These are phyloP conservation scores for Pseudotriccus pelzelni DNA, from an alignment of 2,797 vertebrate species.

Conservation along the genomic window DNA sequence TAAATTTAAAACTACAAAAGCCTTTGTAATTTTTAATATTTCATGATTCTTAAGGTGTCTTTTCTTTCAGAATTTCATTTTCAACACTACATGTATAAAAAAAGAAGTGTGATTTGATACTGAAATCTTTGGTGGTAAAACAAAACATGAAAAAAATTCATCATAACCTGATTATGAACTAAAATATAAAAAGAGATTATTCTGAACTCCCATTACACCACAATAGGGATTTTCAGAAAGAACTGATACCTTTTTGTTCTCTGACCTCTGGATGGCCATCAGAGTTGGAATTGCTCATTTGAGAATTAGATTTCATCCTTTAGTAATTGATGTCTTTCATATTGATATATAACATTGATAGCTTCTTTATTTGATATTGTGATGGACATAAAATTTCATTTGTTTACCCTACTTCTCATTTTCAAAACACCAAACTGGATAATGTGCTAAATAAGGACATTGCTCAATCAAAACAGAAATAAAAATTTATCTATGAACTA, in stretches of 20 bases:
- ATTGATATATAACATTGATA: not conserved
- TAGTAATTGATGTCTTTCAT: not conserved
- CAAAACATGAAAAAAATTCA: not conserved
- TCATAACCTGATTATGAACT: not conserved
- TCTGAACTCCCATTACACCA: not conserved
- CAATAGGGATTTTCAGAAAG: not conserved
- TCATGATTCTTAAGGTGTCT: not conserved
- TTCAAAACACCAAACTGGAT: not conserved
- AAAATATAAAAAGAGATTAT: not conserved
- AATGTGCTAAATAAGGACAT: not conserved
- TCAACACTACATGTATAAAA: not conserved
- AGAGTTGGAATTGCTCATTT: not conserved
- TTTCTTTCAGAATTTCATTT: not conserved
- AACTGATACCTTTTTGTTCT: not conserved
- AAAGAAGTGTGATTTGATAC: not conserved
- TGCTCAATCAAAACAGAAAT: not conserved
- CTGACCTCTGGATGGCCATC: not conserved
- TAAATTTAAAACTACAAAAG: not conserved
- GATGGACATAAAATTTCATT: not conserved
- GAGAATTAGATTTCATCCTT: not conserved
- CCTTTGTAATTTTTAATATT: not conserved
- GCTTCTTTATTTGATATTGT: not conserved
- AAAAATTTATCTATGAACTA: not conserved
- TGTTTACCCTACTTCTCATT: not conserved
- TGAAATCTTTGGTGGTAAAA: not conserved